A percentile compares a stretch with the other conserved stretches of the same genome.
phyloP scores from a whole-genome alignment of 2,113 vertebrate genomes.

The Mastomys coucha region DNA sequence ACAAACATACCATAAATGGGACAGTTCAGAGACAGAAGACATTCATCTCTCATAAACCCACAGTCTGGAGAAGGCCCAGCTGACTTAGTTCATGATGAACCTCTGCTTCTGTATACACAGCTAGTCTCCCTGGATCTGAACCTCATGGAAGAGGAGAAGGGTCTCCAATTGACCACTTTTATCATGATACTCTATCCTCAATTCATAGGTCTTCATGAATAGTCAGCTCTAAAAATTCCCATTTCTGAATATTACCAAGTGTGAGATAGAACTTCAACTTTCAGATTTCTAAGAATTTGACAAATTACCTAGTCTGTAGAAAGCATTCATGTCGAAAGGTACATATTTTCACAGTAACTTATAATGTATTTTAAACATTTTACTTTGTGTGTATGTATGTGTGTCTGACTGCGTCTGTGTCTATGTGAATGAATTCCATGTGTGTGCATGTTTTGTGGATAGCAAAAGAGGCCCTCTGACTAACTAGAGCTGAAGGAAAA shows the following conservation, averaged over 20 bases:
- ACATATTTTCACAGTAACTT: background rate
- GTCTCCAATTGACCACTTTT: background rate
- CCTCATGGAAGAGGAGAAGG: too few relatives aligned
- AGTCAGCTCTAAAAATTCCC: background rate
- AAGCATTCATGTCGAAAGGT: background rate
- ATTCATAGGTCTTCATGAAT: background rate
- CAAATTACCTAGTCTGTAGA: background rate
- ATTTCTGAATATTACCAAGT: background rate
- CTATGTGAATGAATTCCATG: background rate
- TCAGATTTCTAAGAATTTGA: background rate
- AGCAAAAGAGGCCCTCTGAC: too few relatives aligned
- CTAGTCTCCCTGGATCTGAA: too few relatives aligned
- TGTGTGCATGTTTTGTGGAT: background rate
- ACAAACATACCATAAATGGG: background rate
- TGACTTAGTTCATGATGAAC: background rate
- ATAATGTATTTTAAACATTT: background rate
- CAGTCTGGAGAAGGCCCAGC: background rate
- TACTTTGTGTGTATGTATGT: background rate
- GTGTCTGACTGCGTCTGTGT: background rate
- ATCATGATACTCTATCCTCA: background rate
- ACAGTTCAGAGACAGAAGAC: background rate
- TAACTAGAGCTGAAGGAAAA: background rate
- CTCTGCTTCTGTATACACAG: background rate
- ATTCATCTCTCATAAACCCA: background rate
- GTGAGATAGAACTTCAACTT: background rate